Base-by-base conservation (phyloP, 2,113 vertebrate genomes). In the Mohoua ochrocephala region DNA sequence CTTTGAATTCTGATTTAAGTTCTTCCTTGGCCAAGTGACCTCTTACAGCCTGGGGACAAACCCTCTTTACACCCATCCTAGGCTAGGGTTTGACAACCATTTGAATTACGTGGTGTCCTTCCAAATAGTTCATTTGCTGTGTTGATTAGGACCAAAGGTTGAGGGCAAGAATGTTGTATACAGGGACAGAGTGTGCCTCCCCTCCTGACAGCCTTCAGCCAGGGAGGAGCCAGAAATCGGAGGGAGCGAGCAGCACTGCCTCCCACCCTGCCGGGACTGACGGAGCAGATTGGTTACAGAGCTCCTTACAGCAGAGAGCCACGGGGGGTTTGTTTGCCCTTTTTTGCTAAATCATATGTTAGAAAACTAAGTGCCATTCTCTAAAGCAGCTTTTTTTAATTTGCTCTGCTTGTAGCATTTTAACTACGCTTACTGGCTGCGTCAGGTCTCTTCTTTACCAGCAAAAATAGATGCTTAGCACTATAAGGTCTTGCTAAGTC, bases 251-350 rank as follows among this genome's bases (percentile, higher is more conserved):
- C 49, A 73, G 54, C 20, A 2, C n/a, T 76, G 80, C 76, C 47
- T 82, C 37, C 41, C 2, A 0, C 35, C 81, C 84, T 44, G 59
- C 57, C 10, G 20, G 39, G 31, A 16, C 24, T 15, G 44, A 39
- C 23, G 59, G 68, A 91, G 88, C 39, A 87, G 70, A 67, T 69
- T 54, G 52, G 60, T 82, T 71, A 64, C 75, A 93, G 88, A 84
- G 70, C 57, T 87, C 21, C 81, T 49, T 30, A 8, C 50, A 82
- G 39, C 56, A 60, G 2, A 47, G n/a, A 8, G 14, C 17, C 20
- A 11, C 42, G 1, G 14, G 30, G 7, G 2, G 44, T 26, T 11
- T 15, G 11, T 70, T 67, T 74, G 39, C 41, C n/a, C 11, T 76
- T 45, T 64, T 57, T 56, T 50, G 18, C 42, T 90, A 79, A 85